Base-by-base conservation (phyloP, 92 coral and sea anemone species). In the Porites rus region DNA sequence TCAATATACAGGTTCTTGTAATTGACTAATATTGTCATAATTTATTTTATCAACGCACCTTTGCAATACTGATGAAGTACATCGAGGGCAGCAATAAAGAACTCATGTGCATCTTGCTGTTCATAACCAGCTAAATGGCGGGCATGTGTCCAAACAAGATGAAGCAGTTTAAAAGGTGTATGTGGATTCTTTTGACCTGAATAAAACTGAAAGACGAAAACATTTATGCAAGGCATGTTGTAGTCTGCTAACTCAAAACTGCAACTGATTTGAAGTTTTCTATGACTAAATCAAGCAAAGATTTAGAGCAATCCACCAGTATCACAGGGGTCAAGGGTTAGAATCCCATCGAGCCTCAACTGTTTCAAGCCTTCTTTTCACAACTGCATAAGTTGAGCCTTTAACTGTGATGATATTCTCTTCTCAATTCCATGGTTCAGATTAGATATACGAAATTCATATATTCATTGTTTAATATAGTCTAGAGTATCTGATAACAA, bases 41-140 rank as follows among this genome's bases (percentile, higher is more conserved):
- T 54, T 87, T 61, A 11, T 20, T 51, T 21, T 9, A 6, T 51
- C 11, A 8, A 28, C 65, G 1, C 83, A 97, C 99, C 99, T 97
- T 90, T 97, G 82, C 99, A 97, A 24, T 97, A 94, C 83, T 92
- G 93, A 79, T 97, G 99, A 16, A 97, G 90, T 8, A 97, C 98
- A 86, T 97, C 98, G 22, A 97, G 84, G 46, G 98, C 99, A 81
- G 99, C 99, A 22, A 97, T 97, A 60, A 97, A 95, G 90, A 97
- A 97, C 78, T 97, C 99, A 84, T 97, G 99, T 0, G 99, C 99
- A 82, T 97, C 99, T 74, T 97, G 99, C 31, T 97, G 99, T 79
- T 97, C 99, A 92, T 97, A 97, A 59, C 99, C 99, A 1, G 99
- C 99, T 16, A 97, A 86, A 83, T 97, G 99, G 17, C 98, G 98